These are phyloP conservation scores for Drosophila prostipennis DNA, from an alignment of 2,888 invertebrate species.

Conservation along the genomic window DNA sequence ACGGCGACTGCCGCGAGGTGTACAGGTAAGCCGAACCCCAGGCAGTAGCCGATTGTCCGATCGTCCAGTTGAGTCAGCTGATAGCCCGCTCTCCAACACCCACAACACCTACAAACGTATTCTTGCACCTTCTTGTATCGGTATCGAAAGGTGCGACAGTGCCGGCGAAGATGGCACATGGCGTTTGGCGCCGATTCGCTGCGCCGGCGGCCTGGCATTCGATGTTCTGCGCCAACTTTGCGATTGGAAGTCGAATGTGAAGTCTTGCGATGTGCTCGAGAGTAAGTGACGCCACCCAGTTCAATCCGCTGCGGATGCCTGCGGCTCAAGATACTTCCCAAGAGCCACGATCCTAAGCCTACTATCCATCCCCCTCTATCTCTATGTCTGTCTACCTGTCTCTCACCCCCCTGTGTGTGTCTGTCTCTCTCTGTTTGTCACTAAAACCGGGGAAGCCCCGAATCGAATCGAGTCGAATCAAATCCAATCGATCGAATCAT, in stretches of 20 bases:
- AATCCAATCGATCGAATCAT: slow-evolving; percentile 54
- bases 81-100: slow-evolving; percentile 6
- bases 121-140: slow-evolving; percentile 39
- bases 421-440: slow-evolving; percentile 52
- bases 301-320: slow-evolving; percentile 48
- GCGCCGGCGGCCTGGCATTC: slow-evolving; percentile 95
- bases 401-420: slow-evolving; percentile 38
- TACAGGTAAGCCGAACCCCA: slow-evolving; percentile 88
- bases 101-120: slow-evolving; percentile 37
- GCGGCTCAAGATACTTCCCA: slow-evolving; percentile 37
- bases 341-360: slow-evolving; percentile 32
- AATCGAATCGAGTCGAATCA: too few relatives aligned
- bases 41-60: slow-evolving; percentile 24
- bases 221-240: slow-evolving; percentile 97
- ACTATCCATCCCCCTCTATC: slow-evolving; percentile 38
- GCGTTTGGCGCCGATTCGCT: slow-evolving; percentile 94
- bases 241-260: slow-evolving; percentile 98
- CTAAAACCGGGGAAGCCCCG: slow-evolving; percentile 49
- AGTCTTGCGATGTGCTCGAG: slow-evolving; percentile 96
- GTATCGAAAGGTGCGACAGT: slow-evolving; percentile 92
- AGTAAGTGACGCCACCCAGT: slow-evolving; percentile 89
- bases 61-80: slow-evolving; percentile 14
- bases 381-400: slow-evolving; percentile 50
- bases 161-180: slow-evolving; percentile 94
- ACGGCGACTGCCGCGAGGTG: slow-evolving; percentile 96